These are phyloP conservation scores for Serripes groenlandicus DNA, from an alignment of 2,888 invertebrate genomes.

Conservation along the genomic window DNA sequence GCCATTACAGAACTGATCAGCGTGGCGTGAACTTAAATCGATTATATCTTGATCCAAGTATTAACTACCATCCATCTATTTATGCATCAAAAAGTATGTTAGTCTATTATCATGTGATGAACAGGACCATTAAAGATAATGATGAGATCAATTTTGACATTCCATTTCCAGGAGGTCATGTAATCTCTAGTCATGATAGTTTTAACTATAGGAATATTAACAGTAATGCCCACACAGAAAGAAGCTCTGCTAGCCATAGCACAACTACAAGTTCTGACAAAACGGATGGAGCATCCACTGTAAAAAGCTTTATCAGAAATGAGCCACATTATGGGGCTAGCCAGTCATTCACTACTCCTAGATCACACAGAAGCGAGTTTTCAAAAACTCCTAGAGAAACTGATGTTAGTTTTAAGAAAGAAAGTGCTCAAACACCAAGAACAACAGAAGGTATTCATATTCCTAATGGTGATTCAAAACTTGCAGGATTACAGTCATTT, in stretches of 20 bases:
- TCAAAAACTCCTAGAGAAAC: conserved; percentile 38
- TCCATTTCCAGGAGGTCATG: conserved; percentile 74
- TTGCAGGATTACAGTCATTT: conserved; percentile 25
- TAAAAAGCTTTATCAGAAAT: conserved; percentile 37
- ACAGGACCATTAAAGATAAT: conserved; percentile 71
- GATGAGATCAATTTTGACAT: conserved; percentile 70
- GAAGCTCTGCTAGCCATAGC: conserved; percentile 34
- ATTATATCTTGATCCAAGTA: conserved; percentile 93
- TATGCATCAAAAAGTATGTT: conserved; percentile 93
- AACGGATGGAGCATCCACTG: conserved; percentile 39
- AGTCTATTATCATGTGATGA: conserved; percentile 86
- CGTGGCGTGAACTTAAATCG: conserved; percentile 95
- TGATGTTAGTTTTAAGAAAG: conserved; percentile 13
- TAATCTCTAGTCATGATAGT: conserved; percentile 59
- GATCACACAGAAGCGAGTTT: conserved; percentile 8
- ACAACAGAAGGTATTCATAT: conserved; percentile 25
- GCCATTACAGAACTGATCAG: conserved; percentile 92
- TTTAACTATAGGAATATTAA: conserved; percentile 35
- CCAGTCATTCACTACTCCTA: conserved; percentile 4
- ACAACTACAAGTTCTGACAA: conserved; percentile 41
- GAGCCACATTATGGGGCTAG: conserved; percentile 23
- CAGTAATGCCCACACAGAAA: conserved; percentile 24
- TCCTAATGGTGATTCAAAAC: conserved; percentile 41
- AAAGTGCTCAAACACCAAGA: conserved; percentile 8
- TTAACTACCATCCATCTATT: conserved; percentile 92